A percentile compares a stretch with the other conserved stretches of the same genome.
phyloP scores from a whole-genome alignment of 1,140 invertebrate genomes.

The Euura lappo region DNA sequence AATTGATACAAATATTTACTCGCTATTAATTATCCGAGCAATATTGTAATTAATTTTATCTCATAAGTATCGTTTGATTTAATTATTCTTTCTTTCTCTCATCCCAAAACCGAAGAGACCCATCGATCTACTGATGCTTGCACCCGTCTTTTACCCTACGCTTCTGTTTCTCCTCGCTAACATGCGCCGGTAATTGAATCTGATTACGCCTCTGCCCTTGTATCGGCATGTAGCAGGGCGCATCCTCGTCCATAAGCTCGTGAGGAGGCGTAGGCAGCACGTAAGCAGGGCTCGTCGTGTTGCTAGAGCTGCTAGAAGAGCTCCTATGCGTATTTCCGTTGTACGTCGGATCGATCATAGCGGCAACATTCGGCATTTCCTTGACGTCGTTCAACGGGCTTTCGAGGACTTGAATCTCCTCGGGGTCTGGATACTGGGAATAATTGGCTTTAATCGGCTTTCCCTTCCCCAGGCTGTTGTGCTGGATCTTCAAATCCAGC shows the following conservation, averaged over 20 bases:
- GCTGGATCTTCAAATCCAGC: constrained; percentile 43
- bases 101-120: neutral
- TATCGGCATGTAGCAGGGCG: constrained; percentile 80
- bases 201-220: constrained; percentile 73
- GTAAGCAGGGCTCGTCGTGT: constrained; percentile 48
- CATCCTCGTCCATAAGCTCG: constrained; percentile 59
- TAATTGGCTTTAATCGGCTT: constrained; percentile 22
- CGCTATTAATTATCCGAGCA: neutral
- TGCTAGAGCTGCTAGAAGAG: constrained; percentile 51
- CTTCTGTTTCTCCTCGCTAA: constrained; percentile 61
- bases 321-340: constrained; percentile 41
- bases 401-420: constrained; percentile 56
- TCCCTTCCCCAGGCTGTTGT: constrained; percentile 22
- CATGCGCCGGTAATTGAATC: constrained; percentile 49
- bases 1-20: neutral
- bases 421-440: constrained; percentile 54
- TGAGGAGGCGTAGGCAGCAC: constrained; percentile 46
- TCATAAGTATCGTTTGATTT: neutral
- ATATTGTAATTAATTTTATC: neutral
- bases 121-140: constrained; percentile 53
- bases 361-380: constrained; percentile 51
- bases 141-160: constrained; percentile 59
- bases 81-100: neutral
- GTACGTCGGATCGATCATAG: constrained; percentile 59
- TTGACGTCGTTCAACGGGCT: constrained; percentile 37